These are phyloP conservation scores for Pangasius macronema DNA, from an alignment of 2,797 vertebrate genomes.

Conservation along the genomic window DNA sequence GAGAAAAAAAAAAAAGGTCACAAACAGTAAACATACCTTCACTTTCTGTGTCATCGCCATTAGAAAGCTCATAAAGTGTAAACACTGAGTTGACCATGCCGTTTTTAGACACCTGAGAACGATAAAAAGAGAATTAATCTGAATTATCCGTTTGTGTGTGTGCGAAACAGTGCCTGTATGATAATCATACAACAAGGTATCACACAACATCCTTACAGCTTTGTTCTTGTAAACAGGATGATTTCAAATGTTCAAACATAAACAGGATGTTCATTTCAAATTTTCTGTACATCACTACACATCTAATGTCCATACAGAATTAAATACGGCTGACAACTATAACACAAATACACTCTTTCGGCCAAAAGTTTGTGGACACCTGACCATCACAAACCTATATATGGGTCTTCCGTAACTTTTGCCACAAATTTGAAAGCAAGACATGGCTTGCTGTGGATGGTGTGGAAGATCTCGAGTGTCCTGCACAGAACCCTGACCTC, in stretches of 20 bases:
- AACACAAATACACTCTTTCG: neutral
- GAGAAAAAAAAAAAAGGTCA: neutral
- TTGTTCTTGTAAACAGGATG: neutral
- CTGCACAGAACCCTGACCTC: neutral
- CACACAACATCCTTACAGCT: neutral
- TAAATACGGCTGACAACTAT: neutral
- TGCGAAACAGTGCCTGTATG: too few species aligned
- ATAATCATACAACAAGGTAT: neutral
- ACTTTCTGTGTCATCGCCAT: slow-evolving; percentile 87
- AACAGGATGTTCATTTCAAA: too few species aligned
- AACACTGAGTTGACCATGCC: slow-evolving; percentile 94
- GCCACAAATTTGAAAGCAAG: neutral
- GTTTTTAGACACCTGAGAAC: slow-evolving; percentile 84
- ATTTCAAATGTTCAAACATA: too few species aligned
- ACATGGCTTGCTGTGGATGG: neutral
- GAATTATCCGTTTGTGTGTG: neutral
- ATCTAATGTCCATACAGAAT: neutral
- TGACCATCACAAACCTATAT: neutral
- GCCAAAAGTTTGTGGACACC: neutral
- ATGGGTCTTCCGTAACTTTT: neutral
- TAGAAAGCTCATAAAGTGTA: slow-evolving; percentile 90
- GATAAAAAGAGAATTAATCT: neutral
- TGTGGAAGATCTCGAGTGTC: neutral
- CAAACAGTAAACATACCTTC: slow-evolving; percentile 81
- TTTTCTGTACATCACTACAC: neutral